Conservation (phyloP, 2,797 vertebrate genomes). For the Falco novaeseelandiae region DNA sequence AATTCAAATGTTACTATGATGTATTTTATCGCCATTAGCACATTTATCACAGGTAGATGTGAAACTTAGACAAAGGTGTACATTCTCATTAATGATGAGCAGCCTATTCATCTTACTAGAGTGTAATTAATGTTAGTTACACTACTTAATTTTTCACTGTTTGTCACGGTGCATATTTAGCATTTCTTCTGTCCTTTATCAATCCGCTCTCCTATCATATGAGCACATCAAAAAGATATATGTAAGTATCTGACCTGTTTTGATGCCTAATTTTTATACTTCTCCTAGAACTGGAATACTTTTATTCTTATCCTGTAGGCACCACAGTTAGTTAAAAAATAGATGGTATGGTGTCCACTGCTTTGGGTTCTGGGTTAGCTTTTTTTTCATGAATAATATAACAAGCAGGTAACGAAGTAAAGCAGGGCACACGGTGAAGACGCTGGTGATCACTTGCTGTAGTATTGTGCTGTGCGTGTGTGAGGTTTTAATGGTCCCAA, state of each 20-base stretch:
- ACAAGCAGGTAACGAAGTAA: background rate
- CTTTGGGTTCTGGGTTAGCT: background rate
- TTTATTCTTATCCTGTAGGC: slow-evolving; percentile 9
- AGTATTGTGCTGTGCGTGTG: background rate
- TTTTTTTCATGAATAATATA: background rate
- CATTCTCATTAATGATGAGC: slow-evolving; percentile 91
- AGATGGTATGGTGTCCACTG: background rate
- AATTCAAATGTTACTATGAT: slow-evolving; percentile 89
- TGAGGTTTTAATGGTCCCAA: background rate
- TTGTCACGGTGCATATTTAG: slow-evolving; percentile 85
- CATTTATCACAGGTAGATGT: slow-evolving; percentile 92
- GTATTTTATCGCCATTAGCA: slow-evolving; percentile 84
- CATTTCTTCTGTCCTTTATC: slow-evolving; percentile 81
- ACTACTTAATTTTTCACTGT: slow-evolving; percentile 91
- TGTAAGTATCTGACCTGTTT: slow-evolving; percentile 78
- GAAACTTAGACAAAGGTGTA: slow-evolving; percentile 90
- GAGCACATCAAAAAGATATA: slow-evolving; percentile 81
- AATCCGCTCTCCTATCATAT: slow-evolving; percentile 71
- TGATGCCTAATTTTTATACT: slow-evolving; percentile 45
- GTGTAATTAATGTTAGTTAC: slow-evolving; percentile 88
- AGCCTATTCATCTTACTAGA: slow-evolving; percentile 89
- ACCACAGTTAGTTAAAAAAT: background rate
- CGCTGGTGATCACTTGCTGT: background rate
- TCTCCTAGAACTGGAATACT: slow-evolving; percentile 20
- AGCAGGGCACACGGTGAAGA: background rate